Evolutionary conservation across 2,797 vertebrate genomes (phyloP), one percentile per base, ranked within the genome.

Genomic region (Sebastes iracundus): DNA sequence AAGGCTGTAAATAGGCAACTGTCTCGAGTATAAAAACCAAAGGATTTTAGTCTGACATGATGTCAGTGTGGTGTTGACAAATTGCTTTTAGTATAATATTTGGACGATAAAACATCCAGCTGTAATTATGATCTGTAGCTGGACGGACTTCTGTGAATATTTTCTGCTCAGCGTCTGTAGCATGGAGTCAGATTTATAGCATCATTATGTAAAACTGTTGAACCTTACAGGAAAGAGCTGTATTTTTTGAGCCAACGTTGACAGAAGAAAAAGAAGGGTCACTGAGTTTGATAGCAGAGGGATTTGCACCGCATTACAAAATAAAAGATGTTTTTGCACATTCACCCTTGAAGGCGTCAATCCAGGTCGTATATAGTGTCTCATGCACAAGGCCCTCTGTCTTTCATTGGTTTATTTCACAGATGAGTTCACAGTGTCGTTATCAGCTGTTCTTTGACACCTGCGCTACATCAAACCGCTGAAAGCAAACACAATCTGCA

Each of bases 381-480:
- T 85, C 42, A 75, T 38, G 75, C 46, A 25, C 5, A 28, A 68
- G 52, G 23, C 63, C 7, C 64, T 82, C 52, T 28, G 32, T 83
- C 72, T 85, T 76, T 77, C 69, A 87, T 91, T 75, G 81, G 64
- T 89, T 89, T 78, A 84, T 83, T 87, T 90, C 86, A 92, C 84
- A 90, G 87, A 78, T 82, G 85, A 86, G 79, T 80, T 88, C 90
- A 91, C 86, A 72, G 46, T 78, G 64, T 85, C 90, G 69, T 85
- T 83, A 86, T 87, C 81, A 67, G 84, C 49, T 62, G 10, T 14
- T 79, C 81, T 77, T 56, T 74, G 38, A 67, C 61, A 60, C 59
- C 56, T 20, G 13, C 12, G 22, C 59, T 61, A 42, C 76, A 82
- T 80, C 83, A 81, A 58, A 83, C 77, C n/a, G 49, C 25, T 61